These are phyloP conservation scores for Daboia siamensis DNA, from an alignment of 2,113 vertebrate species.

Conservation along the genomic window DNA sequence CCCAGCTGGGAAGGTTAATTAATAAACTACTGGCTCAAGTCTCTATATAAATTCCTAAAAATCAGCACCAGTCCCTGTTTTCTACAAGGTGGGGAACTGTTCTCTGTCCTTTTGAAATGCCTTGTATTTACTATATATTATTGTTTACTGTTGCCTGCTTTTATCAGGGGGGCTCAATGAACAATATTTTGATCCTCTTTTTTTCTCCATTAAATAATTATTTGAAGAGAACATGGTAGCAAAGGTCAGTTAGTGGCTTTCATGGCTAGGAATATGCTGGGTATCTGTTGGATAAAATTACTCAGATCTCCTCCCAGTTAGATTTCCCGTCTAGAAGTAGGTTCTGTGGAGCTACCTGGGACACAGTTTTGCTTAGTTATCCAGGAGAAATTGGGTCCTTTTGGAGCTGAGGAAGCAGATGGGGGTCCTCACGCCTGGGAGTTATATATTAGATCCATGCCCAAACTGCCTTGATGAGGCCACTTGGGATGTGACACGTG, in stretches of 20 bases:
- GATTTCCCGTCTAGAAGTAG: background rate
- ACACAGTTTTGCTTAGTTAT: background rate
- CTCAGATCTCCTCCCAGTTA: background rate
- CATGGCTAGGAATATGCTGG: background rate
- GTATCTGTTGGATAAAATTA: background rate
- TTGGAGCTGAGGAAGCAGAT: background rate
- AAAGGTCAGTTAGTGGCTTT: background rate
- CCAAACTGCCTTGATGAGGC: background rate
- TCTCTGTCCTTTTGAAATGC: background rate
- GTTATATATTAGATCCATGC: background rate
- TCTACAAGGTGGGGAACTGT: background rate
- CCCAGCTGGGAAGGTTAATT: background rate
- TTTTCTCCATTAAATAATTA: background rate
- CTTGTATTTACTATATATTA: background rate
- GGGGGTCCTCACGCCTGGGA: background rate
- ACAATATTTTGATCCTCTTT: background rate
- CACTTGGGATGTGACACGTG: background rate
- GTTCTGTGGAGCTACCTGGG: background rate
- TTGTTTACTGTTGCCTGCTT: background rate
- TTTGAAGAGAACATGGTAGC: background rate
- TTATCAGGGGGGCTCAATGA: background rate
- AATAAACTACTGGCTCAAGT: background rate
- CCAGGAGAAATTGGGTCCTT: background rate
- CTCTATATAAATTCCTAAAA: background rate
- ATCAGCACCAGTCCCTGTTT: background rate